Evolutionary conservation across 2,113 vertebrate genomes (phyloP).

Genomic region (Malurus elegans): DNA sequence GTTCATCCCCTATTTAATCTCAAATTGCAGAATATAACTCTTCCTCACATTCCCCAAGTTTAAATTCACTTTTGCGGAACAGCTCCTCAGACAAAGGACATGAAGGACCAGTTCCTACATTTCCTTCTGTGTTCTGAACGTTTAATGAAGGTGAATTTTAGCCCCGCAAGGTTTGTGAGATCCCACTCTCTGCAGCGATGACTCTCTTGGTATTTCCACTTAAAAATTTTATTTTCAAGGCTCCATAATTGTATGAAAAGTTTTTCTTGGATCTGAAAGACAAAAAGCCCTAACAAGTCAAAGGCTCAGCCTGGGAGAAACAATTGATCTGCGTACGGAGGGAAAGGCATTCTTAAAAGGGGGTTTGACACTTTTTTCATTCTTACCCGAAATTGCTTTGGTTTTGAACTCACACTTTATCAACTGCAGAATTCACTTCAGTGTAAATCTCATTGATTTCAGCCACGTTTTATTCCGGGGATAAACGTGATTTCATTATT

Average conservation of each 20-base stretch:
- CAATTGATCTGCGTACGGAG: neutral
- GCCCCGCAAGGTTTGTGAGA: conserved; percentile 12
- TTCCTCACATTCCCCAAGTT: neutral
- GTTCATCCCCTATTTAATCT: neutral
- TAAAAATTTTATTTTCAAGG: conserved; percentile 34
- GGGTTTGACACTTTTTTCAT: neutral
- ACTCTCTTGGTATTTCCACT: conserved; percentile 17
- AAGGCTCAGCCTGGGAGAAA: conserved; percentile 10
- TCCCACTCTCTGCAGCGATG: neutral
- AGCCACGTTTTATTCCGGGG: conserved; percentile 6
- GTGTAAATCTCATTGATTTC: conserved; percentile 34
- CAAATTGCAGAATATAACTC: neutral
- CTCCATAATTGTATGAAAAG: conserved; percentile 13
- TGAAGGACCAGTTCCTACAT: neutral
- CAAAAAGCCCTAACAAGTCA: neutral
- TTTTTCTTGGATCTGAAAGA: conserved; percentile 33
- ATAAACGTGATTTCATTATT: conserved; percentile 1
- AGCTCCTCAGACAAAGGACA: neutral
- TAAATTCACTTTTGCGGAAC: neutral
- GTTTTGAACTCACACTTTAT: conserved; percentile 20
- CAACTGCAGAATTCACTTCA: neutral
- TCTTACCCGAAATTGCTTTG: neutral
- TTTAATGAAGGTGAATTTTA: neutral
- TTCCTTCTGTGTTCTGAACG: neutral
- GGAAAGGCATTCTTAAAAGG: neutral